Evolutionary conservation across 2,888 invertebrate species (phyloP).

Genomic region (Mesoligia furuncula): DNA sequence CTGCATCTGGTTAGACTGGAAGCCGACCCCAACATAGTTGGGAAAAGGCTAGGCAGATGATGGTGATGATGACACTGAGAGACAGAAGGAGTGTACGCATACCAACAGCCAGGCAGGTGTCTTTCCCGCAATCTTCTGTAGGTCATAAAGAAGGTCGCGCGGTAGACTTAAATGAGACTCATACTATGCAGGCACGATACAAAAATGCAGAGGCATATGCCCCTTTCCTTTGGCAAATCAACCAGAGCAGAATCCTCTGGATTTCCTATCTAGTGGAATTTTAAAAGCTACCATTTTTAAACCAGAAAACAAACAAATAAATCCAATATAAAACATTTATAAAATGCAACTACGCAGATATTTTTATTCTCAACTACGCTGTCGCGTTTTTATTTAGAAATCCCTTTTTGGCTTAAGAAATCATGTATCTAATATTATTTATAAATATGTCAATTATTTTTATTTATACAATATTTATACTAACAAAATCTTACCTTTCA

Average conservation of each 20-base stretch:
- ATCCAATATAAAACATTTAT: neutral
- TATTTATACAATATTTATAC: neutral
- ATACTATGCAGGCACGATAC: neutral
- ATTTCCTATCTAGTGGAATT: too few relatives aligned
- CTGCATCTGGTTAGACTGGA: too few relatives aligned
- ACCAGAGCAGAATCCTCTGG: neutral
- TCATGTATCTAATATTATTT: neutral
- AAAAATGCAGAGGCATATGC: neutral
- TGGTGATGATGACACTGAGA: neutral
- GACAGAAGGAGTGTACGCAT: neutral
- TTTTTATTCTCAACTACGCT: neutral
- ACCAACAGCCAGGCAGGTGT: neutral
- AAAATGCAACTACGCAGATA: neutral
- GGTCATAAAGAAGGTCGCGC: neutral
- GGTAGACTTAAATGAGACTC: neutral
- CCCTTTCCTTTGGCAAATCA: neutral
- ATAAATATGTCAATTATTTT: neutral
- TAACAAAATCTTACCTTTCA: neutral
- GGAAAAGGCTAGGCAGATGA: too few relatives aligned
- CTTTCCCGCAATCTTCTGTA: neutral
- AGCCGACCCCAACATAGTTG: too few relatives aligned
- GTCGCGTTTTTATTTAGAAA: neutral
- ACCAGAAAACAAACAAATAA: neutral
- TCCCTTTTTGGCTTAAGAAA: neutral
- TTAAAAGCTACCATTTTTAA: neutral